phyloP scores from a whole-genome alignment of 2,797 vertebrate genomes.

The Mionectes olivaceus region DNA sequence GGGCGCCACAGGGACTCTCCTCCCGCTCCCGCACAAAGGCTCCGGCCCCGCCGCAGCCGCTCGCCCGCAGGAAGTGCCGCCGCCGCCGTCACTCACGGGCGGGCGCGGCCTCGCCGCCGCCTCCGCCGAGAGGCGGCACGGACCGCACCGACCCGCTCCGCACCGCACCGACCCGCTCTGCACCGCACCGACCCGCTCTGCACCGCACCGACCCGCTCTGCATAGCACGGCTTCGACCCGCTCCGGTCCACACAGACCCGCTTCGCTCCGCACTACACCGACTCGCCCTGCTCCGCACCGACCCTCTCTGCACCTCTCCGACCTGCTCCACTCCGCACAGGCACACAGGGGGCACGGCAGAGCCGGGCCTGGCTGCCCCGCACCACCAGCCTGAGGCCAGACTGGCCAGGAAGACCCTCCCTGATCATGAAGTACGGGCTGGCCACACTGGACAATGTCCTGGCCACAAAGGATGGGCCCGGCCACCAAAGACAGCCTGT shows the following conservation, averaged over 20 bases:
- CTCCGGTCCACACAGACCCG: too few species aligned
- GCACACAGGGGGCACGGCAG: too few species aligned
- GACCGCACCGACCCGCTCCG: not conserved
- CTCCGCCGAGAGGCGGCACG: not conserved
- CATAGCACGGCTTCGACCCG: not conserved
- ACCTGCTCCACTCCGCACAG: not conserved
- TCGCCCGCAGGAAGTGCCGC: slow-evolving; percentile 48
- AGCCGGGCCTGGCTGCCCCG: not conserved
- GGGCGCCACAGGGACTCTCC: not conserved
- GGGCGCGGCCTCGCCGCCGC: slow-evolving; percentile 32
- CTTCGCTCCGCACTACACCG: not conserved
- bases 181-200: not conserved
- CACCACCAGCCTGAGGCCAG: not conserved
- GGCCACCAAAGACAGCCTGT: not conserved
- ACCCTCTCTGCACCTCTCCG: not conserved
- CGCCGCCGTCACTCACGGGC: slow-evolving; percentile 32
- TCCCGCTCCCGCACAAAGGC: not conserved
- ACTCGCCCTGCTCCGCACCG: too few species aligned
- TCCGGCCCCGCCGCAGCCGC: not conserved
- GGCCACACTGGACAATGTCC: not conserved
- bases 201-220: not conserved
- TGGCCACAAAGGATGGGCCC: not conserved
- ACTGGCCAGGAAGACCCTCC: too few species aligned
- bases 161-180: not conserved
- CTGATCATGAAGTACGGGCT: not conserved